Conservation (phyloP, 2,888 invertebrate genomes). For the Chaetoderma sp. region DNA sequence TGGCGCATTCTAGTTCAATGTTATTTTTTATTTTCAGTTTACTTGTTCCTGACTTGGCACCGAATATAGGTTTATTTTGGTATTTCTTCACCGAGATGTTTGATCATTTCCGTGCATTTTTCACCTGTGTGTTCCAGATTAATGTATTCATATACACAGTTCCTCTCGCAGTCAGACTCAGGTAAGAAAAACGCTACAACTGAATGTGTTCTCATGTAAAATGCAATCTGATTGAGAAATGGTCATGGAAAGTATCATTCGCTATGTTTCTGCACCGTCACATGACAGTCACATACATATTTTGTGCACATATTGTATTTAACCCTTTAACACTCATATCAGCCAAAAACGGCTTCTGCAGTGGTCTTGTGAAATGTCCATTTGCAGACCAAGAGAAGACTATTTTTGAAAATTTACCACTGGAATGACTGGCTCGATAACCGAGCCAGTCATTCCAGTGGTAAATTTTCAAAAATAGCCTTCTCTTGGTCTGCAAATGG, state of each 20-base stretch:
- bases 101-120: constrained; percentile 95
- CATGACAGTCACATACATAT: background rate
- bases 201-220: background rate
- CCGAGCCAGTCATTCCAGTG: too few species aligned
- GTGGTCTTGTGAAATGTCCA: too few species aligned
- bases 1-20: too few species aligned
- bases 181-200: constrained; percentile 71
- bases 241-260: background rate
- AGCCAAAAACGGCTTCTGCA: too few species aligned
- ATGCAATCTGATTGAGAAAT: background rate
- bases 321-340: too few species aligned
- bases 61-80: constrained; percentile 98
- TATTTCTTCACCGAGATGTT: constrained; percentile 99
- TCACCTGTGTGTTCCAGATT: constrained; percentile 96
- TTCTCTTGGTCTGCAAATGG: too few species aligned
- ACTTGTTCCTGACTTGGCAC: constrained; percentile 91
- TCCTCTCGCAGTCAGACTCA: constrained; percentile 77
- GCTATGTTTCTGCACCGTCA: background rate
- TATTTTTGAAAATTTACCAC: too few species aligned
- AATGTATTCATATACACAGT: constrained; percentile 92
- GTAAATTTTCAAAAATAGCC: too few species aligned
- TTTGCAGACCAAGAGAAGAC: too few species aligned
- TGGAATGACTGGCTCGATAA: too few species aligned
- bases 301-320: too few species aligned
- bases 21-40: constrained; percentile 75